A percentile compares a stretch with the other conserved stretches of the same genome.
phyloP scores from a whole-genome alignment of 92 coral and sea anemone species.

The Epizoanthus illoricatus region DNA sequence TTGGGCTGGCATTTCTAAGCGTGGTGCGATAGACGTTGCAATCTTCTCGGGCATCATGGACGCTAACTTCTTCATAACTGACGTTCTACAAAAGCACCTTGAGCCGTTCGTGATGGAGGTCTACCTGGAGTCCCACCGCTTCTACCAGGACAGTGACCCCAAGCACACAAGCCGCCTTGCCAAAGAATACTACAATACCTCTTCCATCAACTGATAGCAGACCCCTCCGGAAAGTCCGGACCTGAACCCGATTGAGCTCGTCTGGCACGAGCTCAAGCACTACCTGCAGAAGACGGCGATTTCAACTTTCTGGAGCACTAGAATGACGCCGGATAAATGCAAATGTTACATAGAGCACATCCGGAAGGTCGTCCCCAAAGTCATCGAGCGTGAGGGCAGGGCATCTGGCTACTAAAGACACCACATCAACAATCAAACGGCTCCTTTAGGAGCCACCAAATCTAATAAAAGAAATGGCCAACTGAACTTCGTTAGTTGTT shows the following conservation, averaged over 20 bases:
- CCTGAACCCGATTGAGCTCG: constrained; percentile 26
- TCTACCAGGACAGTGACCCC: constrained; percentile 32
- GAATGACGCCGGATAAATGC: no score
- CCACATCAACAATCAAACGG: constrained; percentile 26
- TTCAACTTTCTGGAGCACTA: no score
- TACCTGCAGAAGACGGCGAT: no score
- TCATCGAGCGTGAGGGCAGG: no score
- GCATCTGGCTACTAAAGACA: no score
- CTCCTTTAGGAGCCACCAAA: constrained; percentile 73
- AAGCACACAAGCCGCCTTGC: constrained; percentile 39
- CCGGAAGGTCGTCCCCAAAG: no score
- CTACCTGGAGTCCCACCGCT: constrained; percentile 4
- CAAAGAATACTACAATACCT: constrained; percentile 18
- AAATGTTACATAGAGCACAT: no score
- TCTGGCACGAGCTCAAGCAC: no score
- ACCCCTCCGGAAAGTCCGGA: constrained; percentile 45
- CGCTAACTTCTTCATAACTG: constrained; percentile 2
- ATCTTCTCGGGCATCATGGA: constrained; percentile 36
- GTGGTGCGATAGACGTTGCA: constrained; percentile 22
- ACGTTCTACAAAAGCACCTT: not conserved
- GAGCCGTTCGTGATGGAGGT: not conserved
- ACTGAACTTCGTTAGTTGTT: no score
- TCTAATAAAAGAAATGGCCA: not conserved
- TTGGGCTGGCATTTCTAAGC: constrained; percentile 37
- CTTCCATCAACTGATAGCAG: constrained; percentile 30